Evolutionary conservation across 2,113 vertebrate genomes (phyloP), one percentile per base, ranked within the genome.

Genomic region (Galeopterus variegatus): DNA sequence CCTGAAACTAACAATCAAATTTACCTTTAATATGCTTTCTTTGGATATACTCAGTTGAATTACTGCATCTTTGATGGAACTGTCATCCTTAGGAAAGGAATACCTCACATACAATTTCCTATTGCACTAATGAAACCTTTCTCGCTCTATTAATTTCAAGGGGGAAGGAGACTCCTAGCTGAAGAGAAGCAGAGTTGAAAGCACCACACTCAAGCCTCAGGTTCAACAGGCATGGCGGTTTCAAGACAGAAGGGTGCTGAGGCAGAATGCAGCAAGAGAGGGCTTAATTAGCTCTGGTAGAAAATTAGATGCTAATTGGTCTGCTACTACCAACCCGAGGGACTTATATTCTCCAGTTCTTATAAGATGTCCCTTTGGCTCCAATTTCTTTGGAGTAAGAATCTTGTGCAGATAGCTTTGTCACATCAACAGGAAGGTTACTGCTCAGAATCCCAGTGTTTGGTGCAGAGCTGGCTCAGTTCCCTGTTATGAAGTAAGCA

Each of bases 301-400:
- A 92, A 95, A 89, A 97, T 70, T 70, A 90, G 52, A 88, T 67
- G 69, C 31, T 72, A 80, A 90, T 48, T 84, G 48, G 36, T 10
- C 41, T 70, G 41, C n/a, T 72, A 24, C 82, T 41, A 21, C 9
- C 28, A 18, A 65, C 60, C 80, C 65, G 76, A 48, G 28, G 76
- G 60, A 81, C 26, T 52, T 92, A 13, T 8, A 52, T 73, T 70
- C 76, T 48, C 45, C 15, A 48, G 15, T 91, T 82, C 56, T 92
- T 80, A 92, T 92, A 90, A 94, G 62, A 91, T 52, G 33, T 17
- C 60, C 75, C 73, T 69, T 87, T 45, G 67, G 19, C 45, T 94
- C 62, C 31, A 80, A 58, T 92, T 80, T 95, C 69, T 48, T 52
- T 58, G 50, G n/a, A 79, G 50, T 52, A 84, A 88, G 58, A 90